Base-by-base conservation (phyloP, 2,888 invertebrate genomes). In the Plagiodera versicolora region DNA sequence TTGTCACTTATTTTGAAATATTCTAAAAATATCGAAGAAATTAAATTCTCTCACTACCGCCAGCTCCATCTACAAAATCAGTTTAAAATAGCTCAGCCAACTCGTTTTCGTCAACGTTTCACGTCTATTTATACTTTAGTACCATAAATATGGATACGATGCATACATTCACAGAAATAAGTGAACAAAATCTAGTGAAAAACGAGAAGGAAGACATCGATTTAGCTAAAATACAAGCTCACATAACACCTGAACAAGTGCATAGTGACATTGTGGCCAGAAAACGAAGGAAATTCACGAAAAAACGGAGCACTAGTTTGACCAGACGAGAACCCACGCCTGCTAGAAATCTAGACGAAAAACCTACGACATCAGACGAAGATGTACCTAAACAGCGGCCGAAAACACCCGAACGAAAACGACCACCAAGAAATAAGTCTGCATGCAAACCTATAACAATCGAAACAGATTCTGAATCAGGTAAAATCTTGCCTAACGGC, bases 301-400 rank as follows among this genome's bases (percentile, higher is more conserved):
- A 85, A 72, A 85, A 84, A 65, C 81, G 85, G 73, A 81, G 81
- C 58, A 79, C 81, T 58, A 81, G 81, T 20, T 76, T 84, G 19
- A 82, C 82, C 20, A 82, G 82, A 56, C 85, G 89, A 67, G 89
- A 89, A 61, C 85, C 86, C 50, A 87, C 88, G 8, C 88, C 89
- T 32, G 82, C 83, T 14, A 83, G 85, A 48, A 83, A 83, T 57
- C 52, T 66, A 4, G 67, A 70, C 39, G 72, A 68, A 17, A 65
- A 71, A 61, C 69, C 69, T 30, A 71, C 72, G 35, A 69, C 60
- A 77, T 82, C 60, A 78, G 83, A 78, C 80, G 79, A 79, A 35
- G 75, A 75, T n/a, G 61, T 62, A 20, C 24, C 48, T 63, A 66
- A 69, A 61, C 45, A 54, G 30, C 63, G 68, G 51, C 75, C 77